Evolutionary conservation across 1,140 invertebrate genomes (phyloP).

Genomic region (Scaptomyza graminum): DNA sequence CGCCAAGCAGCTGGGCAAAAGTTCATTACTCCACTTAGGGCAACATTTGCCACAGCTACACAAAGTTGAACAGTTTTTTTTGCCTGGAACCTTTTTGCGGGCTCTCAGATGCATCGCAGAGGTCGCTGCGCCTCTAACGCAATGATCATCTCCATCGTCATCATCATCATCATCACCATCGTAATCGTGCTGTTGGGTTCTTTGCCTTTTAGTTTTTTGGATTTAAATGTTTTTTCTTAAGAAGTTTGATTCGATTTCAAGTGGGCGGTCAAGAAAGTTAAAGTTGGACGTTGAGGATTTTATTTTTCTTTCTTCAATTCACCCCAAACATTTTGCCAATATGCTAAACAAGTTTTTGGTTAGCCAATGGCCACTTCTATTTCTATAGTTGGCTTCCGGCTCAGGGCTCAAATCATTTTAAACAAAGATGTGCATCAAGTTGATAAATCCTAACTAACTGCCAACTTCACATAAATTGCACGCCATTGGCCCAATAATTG

Average conservation of each 20-base stretch:
- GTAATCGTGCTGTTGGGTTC: conserved; percentile 24
- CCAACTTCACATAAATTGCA: conserved; percentile 65
- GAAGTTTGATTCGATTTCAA: conserved; percentile 54
- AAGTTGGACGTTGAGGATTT: conserved; percentile 32
- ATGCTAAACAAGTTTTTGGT: conserved; percentile 74
- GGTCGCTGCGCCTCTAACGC: conserved; percentile 72
- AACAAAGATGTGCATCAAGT: conserved; percentile 73
- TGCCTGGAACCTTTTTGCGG: conserved; percentile 26
- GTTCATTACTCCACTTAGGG: conserved; percentile 81
- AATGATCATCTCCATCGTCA: conserved; percentile 30
- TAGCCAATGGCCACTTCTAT: conserved; percentile 52
- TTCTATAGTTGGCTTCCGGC: conserved; percentile 71
- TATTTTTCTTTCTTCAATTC: conserved; percentile 51
- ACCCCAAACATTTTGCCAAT: conserved; percentile 70
- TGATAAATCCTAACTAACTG: conserved; percentile 49
- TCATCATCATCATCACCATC: conserved; percentile 32
- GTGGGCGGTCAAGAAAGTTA: conserved; percentile 80
- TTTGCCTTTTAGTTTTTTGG: conserved; percentile 20
- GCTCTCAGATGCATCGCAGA: conserved; percentile 43
- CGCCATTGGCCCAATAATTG: conserved; percentile 68
- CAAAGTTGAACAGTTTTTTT: conserved; percentile 65
- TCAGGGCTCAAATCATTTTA: conserved; percentile 63
- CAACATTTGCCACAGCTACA: conserved; percentile 57
- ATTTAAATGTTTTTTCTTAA: conserved; percentile 36
- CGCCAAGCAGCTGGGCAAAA: conserved; percentile 52